Evolutionary conservation across 2,888 invertebrate species (phyloP), one percentile per base, ranked within the genome.

Genomic region (Margaritifera margaritifera): DNA sequence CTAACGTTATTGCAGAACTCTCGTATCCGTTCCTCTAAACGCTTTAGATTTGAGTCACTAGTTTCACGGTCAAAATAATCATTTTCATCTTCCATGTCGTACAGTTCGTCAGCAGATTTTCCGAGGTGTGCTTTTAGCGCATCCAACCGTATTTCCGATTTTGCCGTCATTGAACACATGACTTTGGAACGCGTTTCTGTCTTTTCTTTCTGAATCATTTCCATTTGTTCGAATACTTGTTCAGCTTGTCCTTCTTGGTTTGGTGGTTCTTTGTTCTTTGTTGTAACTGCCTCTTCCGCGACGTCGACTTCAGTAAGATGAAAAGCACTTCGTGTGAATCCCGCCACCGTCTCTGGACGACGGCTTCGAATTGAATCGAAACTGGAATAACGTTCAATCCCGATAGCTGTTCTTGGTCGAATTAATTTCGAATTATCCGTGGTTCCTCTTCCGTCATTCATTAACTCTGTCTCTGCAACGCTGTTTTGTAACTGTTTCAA

Each of bases 51-150:
- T 0, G 71, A 64, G 20, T 86, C 84, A 70, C 88, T 85, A 11
- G 87, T 88, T 70, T 87, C 87, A 76, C 79, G 80, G 73, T 88
- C 88, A 74, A 87, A 87, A 64, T 78, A 79, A 52, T 82, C 81
- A 15, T 75, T 77, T 15, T 82, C 80, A 62, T 71, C 69, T 27
- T 79, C 67, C 58, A 71, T 57, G 60, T 75, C 75, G 52, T 58
- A 74, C 56, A 78, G 65, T 42, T 77, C 69, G 52, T 71, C 73
- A 24, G 76, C 66, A 31, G 69, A 70, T 53, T 72, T 73, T 11
- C 72, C 75, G 11, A 74, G 59, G 56, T 73, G 72, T 18, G 76
- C 69, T 42, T 74, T 72, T 22, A 72, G 69, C 53, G 77, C 71
- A 51, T 78, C 77, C 22, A 71, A 68, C 19, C 72, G 68, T n/a